These are phyloP conservation scores for Urocynchramus pylzowi DNA, from an alignment of 2,113 vertebrate genomes.

Conservation along the genomic window DNA sequence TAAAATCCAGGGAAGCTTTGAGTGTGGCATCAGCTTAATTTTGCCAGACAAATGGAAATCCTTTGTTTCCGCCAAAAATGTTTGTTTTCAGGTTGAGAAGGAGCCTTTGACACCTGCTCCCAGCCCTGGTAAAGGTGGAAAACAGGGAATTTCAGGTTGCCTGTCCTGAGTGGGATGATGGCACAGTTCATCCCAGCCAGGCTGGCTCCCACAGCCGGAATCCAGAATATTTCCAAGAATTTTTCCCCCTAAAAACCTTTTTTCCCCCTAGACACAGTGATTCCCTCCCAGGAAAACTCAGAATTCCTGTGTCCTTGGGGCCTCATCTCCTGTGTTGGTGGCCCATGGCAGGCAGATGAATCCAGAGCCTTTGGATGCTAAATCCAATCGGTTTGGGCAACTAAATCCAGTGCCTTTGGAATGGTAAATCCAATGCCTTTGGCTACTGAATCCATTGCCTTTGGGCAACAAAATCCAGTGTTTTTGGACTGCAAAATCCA, in stretches of 20 bases:
- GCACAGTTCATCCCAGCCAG: not conserved
- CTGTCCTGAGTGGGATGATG: not conserved
- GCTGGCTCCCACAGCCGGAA: not conserved
- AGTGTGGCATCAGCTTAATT: not conserved
- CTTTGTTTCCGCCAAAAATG: not conserved
- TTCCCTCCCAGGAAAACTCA: not conserved
- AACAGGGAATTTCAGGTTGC: not conserved
- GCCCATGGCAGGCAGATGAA: not conserved
- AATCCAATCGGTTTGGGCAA: not conserved
- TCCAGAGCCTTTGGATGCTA: not conserved
- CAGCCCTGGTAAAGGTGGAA: not conserved
- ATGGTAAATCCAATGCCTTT: not conserved
- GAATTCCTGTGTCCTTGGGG: not conserved
- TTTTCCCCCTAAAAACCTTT: not conserved
- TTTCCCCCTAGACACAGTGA: rapidly evolving
- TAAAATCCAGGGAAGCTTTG: not conserved
- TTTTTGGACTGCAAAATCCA: not conserved
- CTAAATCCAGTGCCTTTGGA: not conserved
- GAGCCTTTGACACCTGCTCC: not conserved
- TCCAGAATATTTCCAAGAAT: not conserved
- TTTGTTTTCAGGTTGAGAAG: not conserved
- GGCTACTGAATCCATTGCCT: not conserved
- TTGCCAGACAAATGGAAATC: not conserved
- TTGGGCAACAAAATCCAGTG: not conserved
- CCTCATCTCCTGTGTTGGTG: rapidly evolving